These are phyloP conservation scores for Alloscopus bannaensis DNA, from an alignment of 2,888 invertebrate genomes.

Conservation along the genomic window DNA sequence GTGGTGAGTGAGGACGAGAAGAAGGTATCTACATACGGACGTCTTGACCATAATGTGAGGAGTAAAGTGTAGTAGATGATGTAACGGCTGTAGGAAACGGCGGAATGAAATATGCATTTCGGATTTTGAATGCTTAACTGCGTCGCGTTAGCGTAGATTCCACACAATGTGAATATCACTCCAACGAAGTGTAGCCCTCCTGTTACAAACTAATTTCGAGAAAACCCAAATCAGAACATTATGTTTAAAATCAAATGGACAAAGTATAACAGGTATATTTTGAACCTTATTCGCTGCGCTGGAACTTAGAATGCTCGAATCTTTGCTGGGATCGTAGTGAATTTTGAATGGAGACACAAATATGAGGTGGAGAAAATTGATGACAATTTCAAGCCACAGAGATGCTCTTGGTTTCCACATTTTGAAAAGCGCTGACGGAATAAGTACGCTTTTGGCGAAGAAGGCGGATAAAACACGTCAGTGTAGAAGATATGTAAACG, in stretches of 20 bases:
- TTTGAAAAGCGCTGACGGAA: too few species aligned
- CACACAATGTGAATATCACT: background rate
- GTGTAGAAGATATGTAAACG: too few species aligned
- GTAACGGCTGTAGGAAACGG: conserved; percentile 40
- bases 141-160: conserved; percentile 5
- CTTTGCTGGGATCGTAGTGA: background rate
- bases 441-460: too few species aligned
- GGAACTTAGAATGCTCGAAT: conserved; percentile 1
- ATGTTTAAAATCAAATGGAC: too few species aligned
- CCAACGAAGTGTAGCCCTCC: conserved; percentile 13
- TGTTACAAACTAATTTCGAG: too few species aligned
- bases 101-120: conserved; percentile 37
- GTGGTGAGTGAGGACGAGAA: conserved; percentile 16
- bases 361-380: conserved; percentile 29
- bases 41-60: conserved; percentile 31
- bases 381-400: conserved; percentile 33
- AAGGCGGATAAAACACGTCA: too few species aligned
- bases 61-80: conserved; percentile 48
- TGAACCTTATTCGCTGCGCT: conserved; percentile 3
- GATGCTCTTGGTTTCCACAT: conserved; percentile 14
- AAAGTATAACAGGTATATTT: background rate
- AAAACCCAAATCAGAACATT: background rate
- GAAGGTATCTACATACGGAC: conserved; percentile 16
- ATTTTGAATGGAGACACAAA: conserved; percentile 26
- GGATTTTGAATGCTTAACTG: conserved; percentile 26